Conservation (phyloP, 2,113 vertebrate species). For the Callaeas wilsoni region DNA sequence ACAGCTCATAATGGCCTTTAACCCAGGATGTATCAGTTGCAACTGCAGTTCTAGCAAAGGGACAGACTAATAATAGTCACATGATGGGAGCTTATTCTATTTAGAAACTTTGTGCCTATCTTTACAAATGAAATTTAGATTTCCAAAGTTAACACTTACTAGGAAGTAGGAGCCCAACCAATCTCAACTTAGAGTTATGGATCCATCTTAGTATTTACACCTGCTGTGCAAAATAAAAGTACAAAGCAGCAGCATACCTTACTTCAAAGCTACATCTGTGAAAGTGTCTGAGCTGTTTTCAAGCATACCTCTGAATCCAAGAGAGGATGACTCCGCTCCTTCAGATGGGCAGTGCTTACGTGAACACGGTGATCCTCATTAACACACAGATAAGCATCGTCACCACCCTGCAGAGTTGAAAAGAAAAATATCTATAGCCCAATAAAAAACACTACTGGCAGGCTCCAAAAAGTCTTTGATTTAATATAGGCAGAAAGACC, state of each 20-base stretch:
- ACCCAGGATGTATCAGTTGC: neutral
- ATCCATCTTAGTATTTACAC: neutral
- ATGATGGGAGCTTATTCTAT: no score
- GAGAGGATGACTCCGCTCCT: conserved; percentile 72
- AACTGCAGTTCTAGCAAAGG: neutral
- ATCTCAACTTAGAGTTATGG: neutral
- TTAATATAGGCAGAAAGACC: neutral
- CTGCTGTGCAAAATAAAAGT: neutral
- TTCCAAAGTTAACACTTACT: neutral
- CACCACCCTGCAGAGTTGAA: conserved; percentile 74
- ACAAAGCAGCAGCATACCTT: neutral
- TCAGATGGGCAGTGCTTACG: conserved; percentile 68
- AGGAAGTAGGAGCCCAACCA: neutral
- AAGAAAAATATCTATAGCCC: neutral
- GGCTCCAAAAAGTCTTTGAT: neutral
- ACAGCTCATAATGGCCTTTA: neutral
- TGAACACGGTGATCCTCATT: conserved; percentile 40
- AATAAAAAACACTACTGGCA: neutral
- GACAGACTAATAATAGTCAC: neutral
- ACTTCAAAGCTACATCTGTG: neutral
- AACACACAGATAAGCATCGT: conserved; percentile 84
- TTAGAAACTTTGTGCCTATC: no score
- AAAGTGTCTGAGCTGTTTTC: neutral
- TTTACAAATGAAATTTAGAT: no score
- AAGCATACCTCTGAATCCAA: conserved; percentile 70